A percentile compares a stretch with the other conserved stretches of the same genome.
These are phyloP conservation scores for Diorhabda sublineata DNA, from an alignment of 1,140 invertebrate species.

Conservation along the genomic window DNA sequence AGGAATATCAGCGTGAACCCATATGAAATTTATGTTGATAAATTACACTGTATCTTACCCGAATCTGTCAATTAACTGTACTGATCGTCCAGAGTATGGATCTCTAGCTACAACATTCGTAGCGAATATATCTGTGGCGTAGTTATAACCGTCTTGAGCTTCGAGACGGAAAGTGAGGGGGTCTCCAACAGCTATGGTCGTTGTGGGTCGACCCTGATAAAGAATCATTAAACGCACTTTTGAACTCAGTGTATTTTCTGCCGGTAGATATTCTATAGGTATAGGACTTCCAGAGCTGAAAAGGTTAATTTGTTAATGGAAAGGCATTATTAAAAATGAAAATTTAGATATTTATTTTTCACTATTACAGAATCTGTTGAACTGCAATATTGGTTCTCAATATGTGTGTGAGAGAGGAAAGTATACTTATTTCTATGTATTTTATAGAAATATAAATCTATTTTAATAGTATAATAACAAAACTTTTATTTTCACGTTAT, in stretches of 20 bases:
- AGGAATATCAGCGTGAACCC: too few species aligned
- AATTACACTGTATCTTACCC: slow-evolving; percentile 57
- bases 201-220: slow-evolving; percentile 85
- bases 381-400: too few species aligned
- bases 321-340: too few species aligned
- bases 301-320: background rate
- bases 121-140: slow-evolving; percentile 84
- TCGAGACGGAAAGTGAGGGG: slow-evolving; percentile 85
- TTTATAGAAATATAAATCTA: too few species aligned
- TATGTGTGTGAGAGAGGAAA: too few species aligned
- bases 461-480: too few species aligned
- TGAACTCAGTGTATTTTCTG: slow-evolving; percentile 84
- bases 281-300: slow-evolving; percentile 80
- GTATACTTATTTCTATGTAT: too few species aligned
- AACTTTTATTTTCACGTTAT: too few species aligned
- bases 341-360: too few species aligned
- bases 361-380: too few species aligned
- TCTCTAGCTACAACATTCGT: slow-evolving; percentile 91
- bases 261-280: slow-evolving; percentile 85
- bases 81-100: slow-evolving; percentile 84
- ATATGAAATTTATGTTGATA: too few species aligned
- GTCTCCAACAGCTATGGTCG: slow-evolving; percentile 91
- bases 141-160: slow-evolving; percentile 85
- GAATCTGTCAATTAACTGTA: slow-evolving; percentile 83
- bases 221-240: slow-evolving; percentile 80